These are phyloP conservation scores for Leptodactylus fuscus DNA, from an alignment of 2,113 vertebrate genomes.

Conservation along the genomic window DNA sequence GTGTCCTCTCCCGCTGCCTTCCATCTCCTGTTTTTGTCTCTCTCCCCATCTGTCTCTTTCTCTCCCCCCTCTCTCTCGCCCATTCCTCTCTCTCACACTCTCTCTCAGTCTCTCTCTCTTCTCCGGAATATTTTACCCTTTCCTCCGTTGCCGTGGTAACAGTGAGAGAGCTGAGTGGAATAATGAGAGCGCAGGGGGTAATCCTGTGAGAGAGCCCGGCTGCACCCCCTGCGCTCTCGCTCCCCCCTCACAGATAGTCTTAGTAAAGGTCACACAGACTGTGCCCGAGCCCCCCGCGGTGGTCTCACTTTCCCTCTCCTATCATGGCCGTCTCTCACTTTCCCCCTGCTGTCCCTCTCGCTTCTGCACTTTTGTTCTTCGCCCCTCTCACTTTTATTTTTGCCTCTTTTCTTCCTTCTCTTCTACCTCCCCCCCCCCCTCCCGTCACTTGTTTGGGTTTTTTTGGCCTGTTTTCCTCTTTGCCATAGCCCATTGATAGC, in stretches of 20 bases:
- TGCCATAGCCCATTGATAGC: too few species aligned
- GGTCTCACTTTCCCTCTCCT: neutral
- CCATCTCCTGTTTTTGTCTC: conserved; percentile 13
- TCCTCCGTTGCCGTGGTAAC: conserved; percentile 59
- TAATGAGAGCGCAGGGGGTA: conserved; percentile 60
- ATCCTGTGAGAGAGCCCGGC: conserved; percentile 55
- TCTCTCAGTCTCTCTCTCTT: conserved; percentile 36
- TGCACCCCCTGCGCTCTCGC: conserved; percentile 40
- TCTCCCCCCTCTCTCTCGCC: neutral
- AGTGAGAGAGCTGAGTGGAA: conserved; percentile 59
- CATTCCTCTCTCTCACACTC: neutral
- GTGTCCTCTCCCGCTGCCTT: neutral
- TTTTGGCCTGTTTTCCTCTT: neutral
- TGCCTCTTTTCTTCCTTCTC: too few species aligned
- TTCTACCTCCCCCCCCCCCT: neutral
- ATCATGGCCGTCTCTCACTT: conserved; percentile 45
- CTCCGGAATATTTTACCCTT: conserved; percentile 59
- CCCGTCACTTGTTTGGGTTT: neutral
- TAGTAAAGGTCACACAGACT: conserved; percentile 46
- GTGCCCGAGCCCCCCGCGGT: conserved; percentile 19
- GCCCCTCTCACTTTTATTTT: conserved; percentile 3
- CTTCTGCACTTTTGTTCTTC: conserved; percentile 21
- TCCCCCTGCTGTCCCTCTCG: conserved; percentile 43
- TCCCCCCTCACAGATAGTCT: conserved; percentile 36
- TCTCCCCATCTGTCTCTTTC: neutral